phyloP scores from a whole-genome alignment of 2,797 vertebrate genomes.

The Pangasius djambal region DNA sequence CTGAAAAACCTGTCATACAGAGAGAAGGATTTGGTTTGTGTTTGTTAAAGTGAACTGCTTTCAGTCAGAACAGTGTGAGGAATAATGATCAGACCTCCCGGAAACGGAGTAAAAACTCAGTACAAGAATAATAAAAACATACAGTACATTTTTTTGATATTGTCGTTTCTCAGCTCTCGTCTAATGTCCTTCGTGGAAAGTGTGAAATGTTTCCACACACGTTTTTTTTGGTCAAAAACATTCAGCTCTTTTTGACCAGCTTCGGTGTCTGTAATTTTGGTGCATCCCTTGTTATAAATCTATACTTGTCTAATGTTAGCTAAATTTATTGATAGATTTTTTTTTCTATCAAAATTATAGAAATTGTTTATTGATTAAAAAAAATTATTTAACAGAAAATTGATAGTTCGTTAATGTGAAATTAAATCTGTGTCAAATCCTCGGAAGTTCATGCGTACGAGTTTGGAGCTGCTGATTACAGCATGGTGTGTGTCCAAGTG shows the following conservation, averaged over 20 bases:
- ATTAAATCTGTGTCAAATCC: background rate
- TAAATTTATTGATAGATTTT: background rate
- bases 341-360: background rate
- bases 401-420: background rate
- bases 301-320: background rate
- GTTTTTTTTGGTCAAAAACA: background rate
- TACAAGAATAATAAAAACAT: background rate
- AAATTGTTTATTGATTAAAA: background rate
- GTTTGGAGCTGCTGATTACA: too few species aligned
- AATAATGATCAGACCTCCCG: background rate
- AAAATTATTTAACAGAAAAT: too few species aligned
- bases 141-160: background rate
- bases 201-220: background rate
- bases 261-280: background rate
- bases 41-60: background rate
- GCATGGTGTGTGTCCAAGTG: too few species aligned
- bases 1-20: background rate
- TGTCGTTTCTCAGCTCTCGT: background rate
- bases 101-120: background rate
- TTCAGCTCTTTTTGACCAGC: background rate
- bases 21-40: background rate
- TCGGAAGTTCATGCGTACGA: background rate
- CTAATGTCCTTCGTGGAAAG: background rate
- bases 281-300: background rate
- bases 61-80: background rate